A percentile compares a stretch with the other conserved stretches of the same genome.
These are phyloP conservation scores for Bombus confusus DNA, from an alignment of 1,140 invertebrate genomes.

Conservation along the genomic window DNA sequence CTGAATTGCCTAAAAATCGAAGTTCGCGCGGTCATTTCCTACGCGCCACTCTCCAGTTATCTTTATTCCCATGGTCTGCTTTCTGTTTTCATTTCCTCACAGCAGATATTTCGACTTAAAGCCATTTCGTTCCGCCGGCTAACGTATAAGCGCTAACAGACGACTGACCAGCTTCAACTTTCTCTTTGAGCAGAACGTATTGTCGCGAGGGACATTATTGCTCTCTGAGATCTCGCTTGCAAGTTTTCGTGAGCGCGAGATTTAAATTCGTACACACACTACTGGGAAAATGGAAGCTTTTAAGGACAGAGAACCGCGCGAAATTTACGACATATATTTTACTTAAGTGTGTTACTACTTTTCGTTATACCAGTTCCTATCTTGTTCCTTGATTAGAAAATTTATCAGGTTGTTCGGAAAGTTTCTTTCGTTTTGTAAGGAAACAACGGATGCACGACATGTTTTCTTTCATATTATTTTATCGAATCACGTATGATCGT, in stretches of 20 bases:
- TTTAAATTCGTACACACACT: constrained; percentile 4
- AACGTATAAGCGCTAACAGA: not conserved
- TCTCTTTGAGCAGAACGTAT: not conserved
- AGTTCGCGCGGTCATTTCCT: not conserved
- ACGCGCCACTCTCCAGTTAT: not conserved
- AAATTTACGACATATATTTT: not conserved
- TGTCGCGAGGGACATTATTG: not conserved
- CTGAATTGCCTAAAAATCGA: not conserved
- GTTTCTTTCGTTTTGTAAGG: too few relatives aligned
- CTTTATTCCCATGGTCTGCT: not conserved
- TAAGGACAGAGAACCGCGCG: not conserved
- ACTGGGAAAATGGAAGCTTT: not conserved
- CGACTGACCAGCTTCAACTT: not conserved
- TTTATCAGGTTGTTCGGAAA: too few relatives aligned
- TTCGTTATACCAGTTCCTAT: too few relatives aligned
- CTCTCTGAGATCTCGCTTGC: not conserved
- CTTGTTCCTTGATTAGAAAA: too few relatives aligned
- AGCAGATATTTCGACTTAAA: not conserved
- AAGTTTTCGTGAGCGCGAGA: not conserved
- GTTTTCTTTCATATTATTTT: too few relatives aligned
- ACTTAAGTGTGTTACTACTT: too few relatives aligned
- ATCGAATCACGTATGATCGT: too few relatives aligned
- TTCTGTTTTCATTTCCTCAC: not conserved
- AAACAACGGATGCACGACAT: too few relatives aligned
- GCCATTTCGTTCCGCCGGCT: too few relatives aligned